These are phyloP conservation scores for Clytia hemisphaerica DNA, from an alignment of 30 jellyfish, hydroid and myxozoan genomes.

Conservation along the genomic window DNA sequence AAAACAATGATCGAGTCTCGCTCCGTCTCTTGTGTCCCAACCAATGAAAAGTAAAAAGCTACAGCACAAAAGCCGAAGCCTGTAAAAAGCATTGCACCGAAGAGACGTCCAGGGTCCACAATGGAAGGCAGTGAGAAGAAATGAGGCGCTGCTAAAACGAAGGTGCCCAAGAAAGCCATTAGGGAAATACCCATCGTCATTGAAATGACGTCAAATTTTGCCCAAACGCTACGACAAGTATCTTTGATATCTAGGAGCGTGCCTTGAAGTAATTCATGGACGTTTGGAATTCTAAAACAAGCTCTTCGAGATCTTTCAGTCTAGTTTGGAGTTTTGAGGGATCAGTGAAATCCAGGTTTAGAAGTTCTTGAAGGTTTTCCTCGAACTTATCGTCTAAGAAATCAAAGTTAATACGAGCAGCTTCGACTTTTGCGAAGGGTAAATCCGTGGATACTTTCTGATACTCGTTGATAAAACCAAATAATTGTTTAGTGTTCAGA, in stretches of 20 bases:
- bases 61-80: constrained; percentile 4
- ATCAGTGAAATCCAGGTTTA: background rate
- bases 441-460: constrained; percentile 55
- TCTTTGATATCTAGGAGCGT: background rate
- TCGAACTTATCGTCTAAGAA: constrained; percentile 21
- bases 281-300: constrained; percentile 2
- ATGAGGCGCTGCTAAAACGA: background rate
- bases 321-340: background rate
- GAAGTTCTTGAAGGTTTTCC: constrained; percentile 1
- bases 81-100: background rate
- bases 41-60: background rate
- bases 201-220: constrained; percentile 48
- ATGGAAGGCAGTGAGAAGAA: background rate
- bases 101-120: background rate
- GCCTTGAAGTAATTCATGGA: constrained; percentile 15
- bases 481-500: constrained; percentile 51
- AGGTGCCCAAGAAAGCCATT: constrained; percentile 13
- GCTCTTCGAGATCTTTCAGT: constrained; percentile 6
- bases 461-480: constrained; percentile 43
- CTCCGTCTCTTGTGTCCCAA: background rate
- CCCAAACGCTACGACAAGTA: constrained; percentile 68
- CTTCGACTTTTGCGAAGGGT: constrained; percentile 26
- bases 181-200: constrained; percentile 47
- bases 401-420: constrained; percentile 18
- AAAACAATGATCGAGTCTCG: background rate